A percentile compares a stretch with the other conserved stretches of the same genome.
Evolutionary conservation across 2,797 vertebrate species (phyloP).

Genomic region (Gymnothorax reevesii): DNA sequence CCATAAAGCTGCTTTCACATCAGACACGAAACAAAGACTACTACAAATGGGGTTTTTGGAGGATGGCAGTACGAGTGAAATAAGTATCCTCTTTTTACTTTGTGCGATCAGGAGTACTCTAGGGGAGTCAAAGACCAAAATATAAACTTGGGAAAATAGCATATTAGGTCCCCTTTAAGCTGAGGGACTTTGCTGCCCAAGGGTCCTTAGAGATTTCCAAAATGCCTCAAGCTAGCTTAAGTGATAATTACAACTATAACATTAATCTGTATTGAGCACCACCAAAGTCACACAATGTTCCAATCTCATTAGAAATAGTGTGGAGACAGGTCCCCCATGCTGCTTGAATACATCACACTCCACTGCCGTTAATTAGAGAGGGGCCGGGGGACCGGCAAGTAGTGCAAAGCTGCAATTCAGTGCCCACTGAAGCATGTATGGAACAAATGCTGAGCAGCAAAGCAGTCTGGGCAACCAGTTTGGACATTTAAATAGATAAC

Average conservation of each 20-base stretch:
- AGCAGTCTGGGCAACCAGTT: neutral
- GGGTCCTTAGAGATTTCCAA: conserved; percentile 39
- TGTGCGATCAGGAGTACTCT: no score
- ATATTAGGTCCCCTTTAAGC: neutral
- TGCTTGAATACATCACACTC: conserved; percentile 31
- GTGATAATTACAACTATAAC: conserved; percentile 55
- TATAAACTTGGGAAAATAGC: no score
- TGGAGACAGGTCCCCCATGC: conserved; percentile 33
- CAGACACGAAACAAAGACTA: no score
- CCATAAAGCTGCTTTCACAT: no score
- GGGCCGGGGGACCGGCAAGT: conserved; percentile 43
- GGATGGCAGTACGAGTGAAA: no score
- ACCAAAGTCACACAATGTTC: conserved; percentile 30
- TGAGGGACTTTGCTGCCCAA: neutral
- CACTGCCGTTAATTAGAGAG: conserved; percentile 47
- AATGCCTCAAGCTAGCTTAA: conserved; percentile 42
- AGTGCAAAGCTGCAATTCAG: conserved; percentile 34
- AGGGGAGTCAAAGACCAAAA: no score
- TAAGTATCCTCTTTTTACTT: no score
- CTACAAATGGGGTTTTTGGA: no score
- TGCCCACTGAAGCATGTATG: neutral
- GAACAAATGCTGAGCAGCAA: neutral
- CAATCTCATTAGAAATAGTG: conserved; percentile 53
- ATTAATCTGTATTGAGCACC: conserved; percentile 31
- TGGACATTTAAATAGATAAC: neutral